A percentile compares a stretch with the other conserved stretches of the same genome.
Evolutionary conservation across 2,797 vertebrate genomes (phyloP).

Genomic region (Hipposideros larvatus): DNA sequence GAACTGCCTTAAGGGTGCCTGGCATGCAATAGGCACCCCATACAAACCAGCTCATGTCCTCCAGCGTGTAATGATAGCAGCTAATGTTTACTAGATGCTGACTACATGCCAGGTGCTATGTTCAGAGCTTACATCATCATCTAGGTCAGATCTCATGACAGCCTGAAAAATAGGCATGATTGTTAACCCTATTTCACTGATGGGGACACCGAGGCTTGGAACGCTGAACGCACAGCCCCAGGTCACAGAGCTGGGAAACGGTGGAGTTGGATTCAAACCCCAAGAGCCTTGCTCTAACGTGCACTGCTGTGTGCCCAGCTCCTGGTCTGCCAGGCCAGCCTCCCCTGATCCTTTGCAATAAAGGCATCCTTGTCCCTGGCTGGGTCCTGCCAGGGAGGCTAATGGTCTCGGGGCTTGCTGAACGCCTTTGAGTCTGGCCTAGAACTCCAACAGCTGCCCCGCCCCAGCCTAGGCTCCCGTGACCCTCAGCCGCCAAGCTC

Average conservation of each 20-base stretch:
- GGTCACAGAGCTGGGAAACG: background rate
- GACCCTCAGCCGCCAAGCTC: background rate
- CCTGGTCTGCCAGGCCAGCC: background rate
- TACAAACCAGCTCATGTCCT: background rate
- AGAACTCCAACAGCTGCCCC: rapidly evolving
- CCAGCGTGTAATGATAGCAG: background rate
- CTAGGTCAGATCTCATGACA: background rate
- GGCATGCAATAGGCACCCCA: background rate
- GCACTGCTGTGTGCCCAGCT: background rate
- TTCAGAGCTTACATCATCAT: background rate
- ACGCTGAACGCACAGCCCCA: rapidly evolving
- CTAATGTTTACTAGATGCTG: background rate
- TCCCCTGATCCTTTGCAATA: background rate
- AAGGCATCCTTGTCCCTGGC: slow-evolving; percentile 2
- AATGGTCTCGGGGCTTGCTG: background rate
- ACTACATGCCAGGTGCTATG: background rate
- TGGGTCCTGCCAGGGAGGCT: background rate
- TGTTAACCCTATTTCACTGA: background rate
- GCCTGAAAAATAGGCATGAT: background rate
- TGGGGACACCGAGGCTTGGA: background rate
- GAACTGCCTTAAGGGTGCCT: background rate
- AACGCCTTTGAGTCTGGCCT: background rate
- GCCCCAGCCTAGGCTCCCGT: background rate
- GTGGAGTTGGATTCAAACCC: background rate
- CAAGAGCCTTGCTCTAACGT: background rate